Conservation (phyloP, 1,140 invertebrate species). For the Drosophila santomea region DNA sequence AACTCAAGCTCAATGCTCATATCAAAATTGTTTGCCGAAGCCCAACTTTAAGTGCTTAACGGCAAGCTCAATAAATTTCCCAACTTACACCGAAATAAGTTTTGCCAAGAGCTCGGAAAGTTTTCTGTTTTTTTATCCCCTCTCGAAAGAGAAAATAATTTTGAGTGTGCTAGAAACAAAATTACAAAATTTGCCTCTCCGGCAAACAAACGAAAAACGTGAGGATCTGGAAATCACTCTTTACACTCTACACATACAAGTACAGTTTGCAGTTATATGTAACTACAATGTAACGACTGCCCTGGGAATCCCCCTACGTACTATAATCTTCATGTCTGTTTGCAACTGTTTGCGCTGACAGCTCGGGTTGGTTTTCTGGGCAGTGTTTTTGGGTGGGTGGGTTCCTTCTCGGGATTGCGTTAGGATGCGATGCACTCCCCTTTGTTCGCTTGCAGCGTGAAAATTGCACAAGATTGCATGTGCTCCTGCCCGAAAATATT, state of each 20-base stretch:
- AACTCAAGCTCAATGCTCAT: conserved; percentile 18
- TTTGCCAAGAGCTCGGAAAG: conserved; percentile 17
- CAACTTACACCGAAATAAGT: conserved; percentile 37
- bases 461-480: conserved; percentile 79
- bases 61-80: conserved; percentile 42
- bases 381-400: not conserved
- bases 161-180: conserved; percentile 36
- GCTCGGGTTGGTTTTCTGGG: conserved; percentile 31
- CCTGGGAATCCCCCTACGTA: conserved; percentile 37
- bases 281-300: conserved; percentile 45
- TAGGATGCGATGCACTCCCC: conserved; percentile 1
- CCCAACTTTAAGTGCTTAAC: conserved; percentile 39
- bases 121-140: conserved; percentile 15
- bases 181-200: conserved; percentile 52
- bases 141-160: conserved; percentile 24
- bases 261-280: conserved; percentile 14
- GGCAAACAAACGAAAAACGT: conserved; percentile 44
- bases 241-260: not conserved
- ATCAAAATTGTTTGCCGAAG: conserved; percentile 31
- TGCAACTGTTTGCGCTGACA: conserved; percentile 79
- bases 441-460: conserved; percentile 54
- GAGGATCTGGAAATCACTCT: conserved; percentile 42
- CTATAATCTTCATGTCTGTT: conserved; percentile 78
- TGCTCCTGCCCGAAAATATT: conserved; percentile 68
- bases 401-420: conserved; percentile 8